Conservation (phyloP, 2,888 invertebrate species). For the Epirrita christyi region DNA sequence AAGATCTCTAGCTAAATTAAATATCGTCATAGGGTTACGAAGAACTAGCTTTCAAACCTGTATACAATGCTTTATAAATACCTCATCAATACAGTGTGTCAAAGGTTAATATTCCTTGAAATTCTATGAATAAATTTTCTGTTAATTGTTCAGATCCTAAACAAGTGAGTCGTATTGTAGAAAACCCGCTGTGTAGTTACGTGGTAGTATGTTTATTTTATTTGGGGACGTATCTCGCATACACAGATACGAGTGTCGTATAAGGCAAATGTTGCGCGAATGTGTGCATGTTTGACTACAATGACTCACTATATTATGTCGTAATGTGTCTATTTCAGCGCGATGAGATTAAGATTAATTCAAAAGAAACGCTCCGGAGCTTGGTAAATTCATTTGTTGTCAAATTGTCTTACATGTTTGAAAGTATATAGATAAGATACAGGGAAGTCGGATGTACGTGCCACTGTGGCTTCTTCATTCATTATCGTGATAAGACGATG, state of each 20-base stretch:
- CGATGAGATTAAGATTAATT: constrained; percentile 75
- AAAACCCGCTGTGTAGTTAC: constrained; percentile 75
- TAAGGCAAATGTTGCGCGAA: constrained; percentile 64
- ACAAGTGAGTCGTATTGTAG: constrained; percentile 70
- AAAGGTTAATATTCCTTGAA: constrained; percentile 56
- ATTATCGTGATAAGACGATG: constrained; percentile 23
- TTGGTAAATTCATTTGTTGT: constrained; percentile 29
- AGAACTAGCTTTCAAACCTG: constrained; percentile 8
- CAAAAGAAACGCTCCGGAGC: constrained; percentile 46
- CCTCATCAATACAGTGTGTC: constrained; percentile 22
- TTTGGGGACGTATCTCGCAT: constrained; percentile 61
- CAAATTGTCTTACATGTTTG: constrained; percentile 20
- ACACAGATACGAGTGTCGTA: constrained; percentile 56
- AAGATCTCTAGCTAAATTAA: not conserved
- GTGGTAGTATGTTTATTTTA: constrained; percentile 63
- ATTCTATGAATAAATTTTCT: constrained; percentile 58
- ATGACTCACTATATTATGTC: constrained; percentile 73
- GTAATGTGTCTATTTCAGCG: constrained; percentile 78
- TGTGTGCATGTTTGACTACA: constrained; percentile 64
- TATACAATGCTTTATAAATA: constrained; percentile 8
- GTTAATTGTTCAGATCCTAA: constrained; percentile 60
- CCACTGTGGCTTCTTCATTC: constrained; percentile 33
- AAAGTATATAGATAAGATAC: constrained; percentile 34
- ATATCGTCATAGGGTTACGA: constrained; percentile 1
- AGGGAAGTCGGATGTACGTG: constrained; percentile 18